A percentile compares a stretch with the other conserved stretches of the same genome.
phyloP scores from a whole-genome alignment of 2,888 invertebrate genomes.

The Patella depressa region DNA sequence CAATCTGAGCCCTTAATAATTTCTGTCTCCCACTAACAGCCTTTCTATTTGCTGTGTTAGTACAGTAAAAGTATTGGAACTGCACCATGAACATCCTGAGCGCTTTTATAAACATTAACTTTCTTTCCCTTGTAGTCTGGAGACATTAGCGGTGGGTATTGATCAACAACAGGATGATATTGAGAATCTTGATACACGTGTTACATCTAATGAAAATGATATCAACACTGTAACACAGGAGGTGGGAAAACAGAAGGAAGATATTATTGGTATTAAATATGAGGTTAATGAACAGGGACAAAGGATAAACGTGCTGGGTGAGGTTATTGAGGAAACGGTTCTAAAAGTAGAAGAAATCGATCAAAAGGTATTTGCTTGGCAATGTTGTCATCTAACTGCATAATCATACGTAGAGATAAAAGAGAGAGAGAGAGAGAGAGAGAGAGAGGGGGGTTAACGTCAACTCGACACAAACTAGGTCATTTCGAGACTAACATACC shows the following conservation, averaged over 20 bases:
- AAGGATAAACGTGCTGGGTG: conserved; percentile 47
- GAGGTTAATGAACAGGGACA: conserved; percentile 54
- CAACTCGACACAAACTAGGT: no score
- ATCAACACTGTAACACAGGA: background rate
- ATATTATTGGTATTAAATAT: conserved; percentile 46
- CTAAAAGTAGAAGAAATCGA: conserved; percentile 62
- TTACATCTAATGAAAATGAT: conserved; percentile 27
- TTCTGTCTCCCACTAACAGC: no score
- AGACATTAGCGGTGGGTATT: conserved; percentile 49
- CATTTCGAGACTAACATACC: no score
- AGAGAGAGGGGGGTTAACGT: no score
- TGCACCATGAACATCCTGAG: no score
- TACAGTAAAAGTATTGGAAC: no score
- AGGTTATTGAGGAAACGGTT: conserved; percentile 52
- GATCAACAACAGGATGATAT: conserved; percentile 52
- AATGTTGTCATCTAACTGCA: no score
- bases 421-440: no score
- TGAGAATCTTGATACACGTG: conserved; percentile 48
- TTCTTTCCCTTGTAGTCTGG: conserved; percentile 41
- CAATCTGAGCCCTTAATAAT: no score
- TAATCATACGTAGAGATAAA: no score
- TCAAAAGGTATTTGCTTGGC: conserved; percentile 50
- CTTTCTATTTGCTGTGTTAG: no score
- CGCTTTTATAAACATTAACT: background rate
- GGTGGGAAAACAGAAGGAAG: conserved; percentile 26